Conservation (phyloP, 2,888 invertebrate species). For the Tolmerus cingulatus region DNA sequence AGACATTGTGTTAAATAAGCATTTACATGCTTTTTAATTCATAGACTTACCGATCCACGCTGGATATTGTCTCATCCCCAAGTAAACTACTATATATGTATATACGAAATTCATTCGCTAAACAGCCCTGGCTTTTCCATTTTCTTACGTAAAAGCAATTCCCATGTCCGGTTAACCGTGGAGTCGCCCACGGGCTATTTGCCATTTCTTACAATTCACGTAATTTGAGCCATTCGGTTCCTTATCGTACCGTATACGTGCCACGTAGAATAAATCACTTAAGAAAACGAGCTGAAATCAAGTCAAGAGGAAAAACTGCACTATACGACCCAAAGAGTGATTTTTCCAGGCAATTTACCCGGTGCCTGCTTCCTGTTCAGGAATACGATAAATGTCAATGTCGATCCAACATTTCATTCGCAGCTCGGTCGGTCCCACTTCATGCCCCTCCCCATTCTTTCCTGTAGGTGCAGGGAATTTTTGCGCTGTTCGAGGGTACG, state of each 20-base stretch:
- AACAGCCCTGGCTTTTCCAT: not conserved
- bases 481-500: not conserved
- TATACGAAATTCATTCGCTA: not conserved
- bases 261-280: slow-evolving; percentile 31
- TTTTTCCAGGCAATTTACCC: slow-evolving; percentile 48
- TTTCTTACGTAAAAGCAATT: slow-evolving; percentile 1
- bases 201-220: slow-evolving; percentile 44
- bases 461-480: not conserved
- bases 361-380: slow-evolving; percentile 25
- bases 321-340: slow-evolving; percentile 46
- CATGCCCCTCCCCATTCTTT: not conserved
- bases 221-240: slow-evolving; percentile 44
- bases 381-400: slow-evolving; percentile 40
- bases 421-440: not conserved
- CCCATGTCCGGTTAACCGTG: not conserved
- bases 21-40: not conserved
- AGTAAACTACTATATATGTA: no score
- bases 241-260: slow-evolving; percentile 41
- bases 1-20: not conserved
- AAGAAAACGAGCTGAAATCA: slow-evolving; percentile 42
- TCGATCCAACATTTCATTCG: slow-evolving; percentile 31
- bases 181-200: not conserved
- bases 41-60: not conserved
- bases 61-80: not conserved
- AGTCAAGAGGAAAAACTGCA: slow-evolving; percentile 47